Conservation (phyloP, 2,888 invertebrate genomes). For the Campoplex capitator region DNA sequence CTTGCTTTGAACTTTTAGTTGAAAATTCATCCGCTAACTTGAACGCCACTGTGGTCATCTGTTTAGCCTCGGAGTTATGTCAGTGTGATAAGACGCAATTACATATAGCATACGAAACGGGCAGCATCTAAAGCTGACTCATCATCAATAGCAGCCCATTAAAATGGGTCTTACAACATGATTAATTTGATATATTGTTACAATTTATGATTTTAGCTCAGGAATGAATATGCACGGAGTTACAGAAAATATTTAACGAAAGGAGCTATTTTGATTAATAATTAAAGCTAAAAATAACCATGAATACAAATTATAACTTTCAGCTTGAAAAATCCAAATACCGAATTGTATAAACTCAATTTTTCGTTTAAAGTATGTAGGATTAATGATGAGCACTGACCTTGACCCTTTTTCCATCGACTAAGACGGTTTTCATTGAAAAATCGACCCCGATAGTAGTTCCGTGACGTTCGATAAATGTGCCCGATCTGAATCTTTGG, state of each 20-base stretch:
- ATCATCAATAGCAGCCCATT: conserved; percentile 5
- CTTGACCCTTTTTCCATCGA: conserved; percentile 98
- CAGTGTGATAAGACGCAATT: conserved; percentile 4
- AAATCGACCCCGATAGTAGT: conserved; percentile 99
- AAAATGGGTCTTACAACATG: background rate
- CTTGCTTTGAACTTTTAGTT: conserved; percentile 7
- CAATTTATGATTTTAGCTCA: background rate
- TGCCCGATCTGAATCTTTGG: conserved; percentile 97
- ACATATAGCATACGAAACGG: background rate
- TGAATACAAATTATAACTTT: background rate
- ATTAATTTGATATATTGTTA: background rate
- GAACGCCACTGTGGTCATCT: conserved; percentile 21
- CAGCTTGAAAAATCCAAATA: background rate
- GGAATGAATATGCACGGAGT: background rate
- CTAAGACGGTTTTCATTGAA: conserved; percentile 98
- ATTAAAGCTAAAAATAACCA: background rate
- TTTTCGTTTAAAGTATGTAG: background rate
- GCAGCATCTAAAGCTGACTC: background rate
- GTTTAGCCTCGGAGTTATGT: background rate
- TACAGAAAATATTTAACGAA: background rate
- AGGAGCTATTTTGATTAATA: background rate
- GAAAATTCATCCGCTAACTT: background rate
- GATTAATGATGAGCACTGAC: conserved; percentile 85
- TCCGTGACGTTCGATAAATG: conserved; percentile 97
- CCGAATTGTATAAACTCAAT: background rate